A percentile compares a stretch with the other conserved stretches of the same genome.
Evolutionary conservation across 2,888 invertebrate species (phyloP).

Genomic region (Nasonia oneida): DNA sequence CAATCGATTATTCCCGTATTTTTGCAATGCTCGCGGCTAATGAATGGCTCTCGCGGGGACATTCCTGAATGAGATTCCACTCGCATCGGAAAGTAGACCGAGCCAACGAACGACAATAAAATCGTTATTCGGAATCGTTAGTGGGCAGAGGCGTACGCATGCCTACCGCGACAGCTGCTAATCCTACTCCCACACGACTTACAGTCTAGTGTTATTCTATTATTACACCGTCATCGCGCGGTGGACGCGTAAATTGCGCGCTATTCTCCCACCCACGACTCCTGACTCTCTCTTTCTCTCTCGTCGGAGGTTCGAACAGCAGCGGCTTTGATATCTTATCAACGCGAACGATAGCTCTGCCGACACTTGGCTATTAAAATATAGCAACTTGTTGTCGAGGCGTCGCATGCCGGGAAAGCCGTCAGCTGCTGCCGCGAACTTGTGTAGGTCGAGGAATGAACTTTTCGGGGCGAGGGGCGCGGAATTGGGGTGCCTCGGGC

Average conservation of each 20-base stretch:
- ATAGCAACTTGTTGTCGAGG: conserved; percentile 24
- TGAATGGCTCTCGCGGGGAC: no score
- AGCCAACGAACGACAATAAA: conserved; percentile 1
- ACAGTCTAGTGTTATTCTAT: background rate
- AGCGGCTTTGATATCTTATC: conserved; percentile 24
- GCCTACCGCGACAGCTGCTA: background rate
- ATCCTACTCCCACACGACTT: background rate
- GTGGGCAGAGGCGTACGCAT: background rate
- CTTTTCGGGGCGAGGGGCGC: background rate
- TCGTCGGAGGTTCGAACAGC: background rate
- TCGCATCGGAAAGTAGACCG: background rate
- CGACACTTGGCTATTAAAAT: conserved; percentile 18
- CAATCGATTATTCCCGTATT: no score
- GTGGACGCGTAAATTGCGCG: background rate
- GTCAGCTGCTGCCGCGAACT: conserved; percentile 21
- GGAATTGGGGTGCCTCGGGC: conserved; percentile 6
- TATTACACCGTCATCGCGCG: background rate
- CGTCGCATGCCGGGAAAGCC: background rate
- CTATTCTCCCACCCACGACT: background rate
- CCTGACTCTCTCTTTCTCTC: no score
- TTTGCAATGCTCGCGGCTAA: no score
- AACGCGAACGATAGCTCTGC: conserved; percentile 11
- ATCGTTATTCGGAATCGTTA: background rate
- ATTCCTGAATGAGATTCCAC: background rate
- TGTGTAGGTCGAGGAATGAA: conserved; percentile 5